phyloP scores from a whole-genome alignment of 2,113 vertebrate genomes.

The Penelope pileata region DNA sequence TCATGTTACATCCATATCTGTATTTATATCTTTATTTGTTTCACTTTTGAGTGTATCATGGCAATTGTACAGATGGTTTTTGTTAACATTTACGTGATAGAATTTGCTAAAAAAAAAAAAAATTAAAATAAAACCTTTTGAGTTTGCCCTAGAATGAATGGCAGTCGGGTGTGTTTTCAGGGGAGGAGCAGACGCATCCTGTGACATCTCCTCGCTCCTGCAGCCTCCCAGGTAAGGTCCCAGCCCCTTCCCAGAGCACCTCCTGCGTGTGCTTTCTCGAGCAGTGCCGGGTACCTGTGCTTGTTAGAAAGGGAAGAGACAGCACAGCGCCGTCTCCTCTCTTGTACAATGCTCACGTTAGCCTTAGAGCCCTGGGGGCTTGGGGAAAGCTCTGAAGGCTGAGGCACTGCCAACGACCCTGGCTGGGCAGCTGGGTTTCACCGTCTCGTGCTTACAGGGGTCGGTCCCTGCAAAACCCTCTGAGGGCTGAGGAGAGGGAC shows the following conservation, averaged over 20 bases:
- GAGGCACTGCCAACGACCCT: background rate
- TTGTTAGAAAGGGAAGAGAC: background rate
- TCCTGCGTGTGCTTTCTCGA: no score
- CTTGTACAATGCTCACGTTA: background rate
- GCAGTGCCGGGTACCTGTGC: background rate
- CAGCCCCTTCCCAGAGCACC: no score
- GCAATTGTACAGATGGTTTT: slow-evolving; percentile 94
- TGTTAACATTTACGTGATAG: slow-evolving; percentile 93
- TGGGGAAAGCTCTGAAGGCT: slow-evolving; percentile 28
- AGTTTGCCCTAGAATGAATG: slow-evolving; percentile 93
- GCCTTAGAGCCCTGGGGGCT: background rate
- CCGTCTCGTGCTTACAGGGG: background rate
- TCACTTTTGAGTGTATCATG: slow-evolving; percentile 88
- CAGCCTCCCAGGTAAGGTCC: no score
- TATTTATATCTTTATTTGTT: slow-evolving; percentile 94
- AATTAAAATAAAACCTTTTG: slow-evolving; percentile 76
- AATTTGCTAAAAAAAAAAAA: slow-evolving; percentile 90
- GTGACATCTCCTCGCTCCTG: background rate
- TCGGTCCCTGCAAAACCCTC: background rate
- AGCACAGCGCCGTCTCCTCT: background rate
- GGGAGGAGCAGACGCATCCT: no score
- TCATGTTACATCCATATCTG: slow-evolving; percentile 89
- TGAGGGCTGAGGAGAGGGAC: background rate
- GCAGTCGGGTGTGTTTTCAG: slow-evolving; percentile 55
- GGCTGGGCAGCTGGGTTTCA: background rate